Percentiles rank a stretch among this genome's conserved stretches.
These are phyloP conservation scores for Resseliella maxima DNA, from an alignment of 2,888 invertebrate species.

Conservation along the genomic window DNA sequence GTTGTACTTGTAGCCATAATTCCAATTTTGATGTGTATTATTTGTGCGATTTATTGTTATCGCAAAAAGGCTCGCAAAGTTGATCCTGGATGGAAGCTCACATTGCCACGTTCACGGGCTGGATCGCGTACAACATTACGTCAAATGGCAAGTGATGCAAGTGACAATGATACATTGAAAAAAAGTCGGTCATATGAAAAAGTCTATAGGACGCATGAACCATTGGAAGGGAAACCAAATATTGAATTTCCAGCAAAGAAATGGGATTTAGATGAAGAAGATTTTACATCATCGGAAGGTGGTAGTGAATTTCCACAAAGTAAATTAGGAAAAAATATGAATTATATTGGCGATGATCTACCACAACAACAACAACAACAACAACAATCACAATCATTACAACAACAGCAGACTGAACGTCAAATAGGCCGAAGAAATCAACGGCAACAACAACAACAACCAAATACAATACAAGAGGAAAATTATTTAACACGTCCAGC, in stretches of 20 bases:
- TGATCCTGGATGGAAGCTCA: slow-evolving; percentile 72
- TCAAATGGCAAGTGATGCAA: slow-evolving; percentile 69
- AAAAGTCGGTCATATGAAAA: slow-evolving; percentile 82
- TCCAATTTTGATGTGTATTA: slow-evolving; percentile 73
- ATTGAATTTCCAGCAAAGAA: slow-evolving; percentile 84
- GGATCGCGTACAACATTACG: slow-evolving; percentile 72
- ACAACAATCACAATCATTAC: slow-evolving; percentile 67
- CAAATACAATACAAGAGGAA: slow-evolving; percentile 62
- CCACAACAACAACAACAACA: slow-evolving; percentile 64
- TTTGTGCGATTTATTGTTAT: slow-evolving; percentile 74
- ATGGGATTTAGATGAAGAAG: slow-evolving; percentile 80
- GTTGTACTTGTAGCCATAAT: slow-evolving; percentile 79
- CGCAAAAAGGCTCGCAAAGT: slow-evolving; percentile 72
- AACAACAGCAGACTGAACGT: slow-evolving; percentile 60
- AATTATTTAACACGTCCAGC: slow-evolving; percentile 63
- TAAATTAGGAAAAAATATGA: slow-evolving; percentile 73
- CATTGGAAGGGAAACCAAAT: slow-evolving; percentile 76
- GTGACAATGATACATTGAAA: slow-evolving; percentile 71
- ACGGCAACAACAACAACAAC: slow-evolving; percentile 66
- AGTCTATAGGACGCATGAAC: slow-evolving; percentile 86
- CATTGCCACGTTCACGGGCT: slow-evolving; percentile 72
- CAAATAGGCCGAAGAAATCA: slow-evolving; percentile 72
- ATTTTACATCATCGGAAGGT: slow-evolving; percentile 71
- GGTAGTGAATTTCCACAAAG: slow-evolving; percentile 73
- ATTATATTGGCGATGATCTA: slow-evolving; percentile 71